Conservation (phyloP, 2,797 vertebrate species). For the Valencia hispanica region DNA sequence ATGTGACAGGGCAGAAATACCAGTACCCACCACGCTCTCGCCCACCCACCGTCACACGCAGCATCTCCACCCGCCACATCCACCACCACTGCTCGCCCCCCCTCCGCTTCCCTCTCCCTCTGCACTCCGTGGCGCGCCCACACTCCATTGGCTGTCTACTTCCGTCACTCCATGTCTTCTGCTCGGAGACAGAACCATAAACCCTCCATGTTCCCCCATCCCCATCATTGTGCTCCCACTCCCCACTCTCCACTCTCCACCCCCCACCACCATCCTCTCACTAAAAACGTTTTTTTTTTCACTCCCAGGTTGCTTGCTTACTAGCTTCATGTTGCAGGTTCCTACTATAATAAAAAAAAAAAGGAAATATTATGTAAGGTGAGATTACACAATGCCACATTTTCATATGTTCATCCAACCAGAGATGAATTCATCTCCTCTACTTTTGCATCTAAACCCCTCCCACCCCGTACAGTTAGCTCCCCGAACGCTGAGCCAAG, state of each 20-base stretch:
- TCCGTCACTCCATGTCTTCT: conserved; percentile 76
- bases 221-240: conserved; percentile 1
- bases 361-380: conserved; percentile 58
- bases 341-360: conserved; percentile 43
- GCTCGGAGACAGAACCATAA: conserved; percentile 75
- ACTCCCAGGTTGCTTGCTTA: conserved; percentile 17
- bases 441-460: conserved; percentile 18
- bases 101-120: conserved; percentile 23
- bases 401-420: conserved; percentile 41
- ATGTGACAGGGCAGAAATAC: conserved; percentile 83
- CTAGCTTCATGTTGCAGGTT: conserved; percentile 21
- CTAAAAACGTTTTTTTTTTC: conserved; percentile 6
- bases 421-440: conserved; percentile 17
- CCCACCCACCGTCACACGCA: conserved; percentile 70
- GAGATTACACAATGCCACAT: conserved; percentile 50
- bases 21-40: conserved; percentile 68
- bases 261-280: neutral
- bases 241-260: conserved; percentile 8
- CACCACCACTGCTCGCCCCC: conserved; percentile 11
- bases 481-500: conserved; percentile 48
- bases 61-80: conserved; percentile 45
- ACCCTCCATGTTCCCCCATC: conserved; percentile 24
- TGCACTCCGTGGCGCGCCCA: conserved; percentile 27
- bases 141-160: conserved; percentile 72
- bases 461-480: conserved; percentile 35